Percentiles rank a stretch among this genome's conserved stretches.
Evolutionary conservation across 2,113 vertebrate genomes (phyloP).

Genomic region (Notothenia coriiceps): DNA sequence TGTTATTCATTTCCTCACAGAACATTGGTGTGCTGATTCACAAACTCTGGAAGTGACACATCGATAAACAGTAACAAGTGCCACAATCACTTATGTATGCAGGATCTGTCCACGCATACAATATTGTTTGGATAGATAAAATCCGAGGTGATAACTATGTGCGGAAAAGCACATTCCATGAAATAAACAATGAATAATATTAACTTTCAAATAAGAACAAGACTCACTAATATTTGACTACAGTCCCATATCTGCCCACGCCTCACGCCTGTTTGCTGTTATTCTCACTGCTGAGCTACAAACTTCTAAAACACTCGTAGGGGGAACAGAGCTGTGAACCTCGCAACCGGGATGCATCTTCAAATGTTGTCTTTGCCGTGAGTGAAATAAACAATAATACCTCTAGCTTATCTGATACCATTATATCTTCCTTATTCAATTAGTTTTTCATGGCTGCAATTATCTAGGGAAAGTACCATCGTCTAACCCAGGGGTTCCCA

Average conservation of each 20-base stretch:
- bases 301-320: conserved; percentile 1
- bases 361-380: background rate
- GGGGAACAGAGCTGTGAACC: conserved; percentile 1
- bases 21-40: background rate
- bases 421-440: background rate
- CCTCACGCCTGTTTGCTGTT: background rate
- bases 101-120: background rate
- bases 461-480: background rate
- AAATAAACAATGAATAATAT: background rate
- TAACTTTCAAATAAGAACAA: background rate
- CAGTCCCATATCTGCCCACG: conserved; percentile 8
- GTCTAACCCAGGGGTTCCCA: too few species aligned
- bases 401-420: background rate
- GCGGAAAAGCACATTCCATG: background rate
- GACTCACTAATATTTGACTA: conserved; percentile 8
- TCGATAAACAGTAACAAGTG: background rate
- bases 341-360: background rate
- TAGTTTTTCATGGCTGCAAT: background rate
- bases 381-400: background rate
- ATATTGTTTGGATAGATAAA: background rate
- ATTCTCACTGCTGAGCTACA: conserved; percentile 10
- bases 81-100: background rate
- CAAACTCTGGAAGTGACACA: background rate
- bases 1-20: background rate
- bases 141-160: background rate